Percentiles rank a stretch among this genome's conserved stretches.
Evolutionary conservation across 2,888 invertebrate species (phyloP).

Genomic region (Leptinotarsa rubiginosa): DNA sequence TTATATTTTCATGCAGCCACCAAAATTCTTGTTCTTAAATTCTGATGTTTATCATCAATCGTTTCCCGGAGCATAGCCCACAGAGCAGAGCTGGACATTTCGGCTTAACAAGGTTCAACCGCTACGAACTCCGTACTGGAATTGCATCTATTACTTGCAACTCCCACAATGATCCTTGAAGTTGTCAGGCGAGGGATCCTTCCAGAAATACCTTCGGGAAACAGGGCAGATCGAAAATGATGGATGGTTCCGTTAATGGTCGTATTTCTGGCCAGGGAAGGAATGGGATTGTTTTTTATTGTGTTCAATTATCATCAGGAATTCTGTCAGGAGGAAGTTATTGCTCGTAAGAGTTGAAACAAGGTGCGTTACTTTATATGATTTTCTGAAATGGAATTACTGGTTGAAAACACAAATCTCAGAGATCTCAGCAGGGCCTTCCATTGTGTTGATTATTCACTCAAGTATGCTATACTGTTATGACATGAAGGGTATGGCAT

Average conservation of each 20-base stretch:
- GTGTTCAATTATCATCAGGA: too few species aligned
- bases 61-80: conserved; percentile 8
- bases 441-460: too few species aligned
- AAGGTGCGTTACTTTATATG: too few species aligned
- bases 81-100: conserved; percentile 28
- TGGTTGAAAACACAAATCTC: too few species aligned
- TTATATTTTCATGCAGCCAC: too few species aligned
- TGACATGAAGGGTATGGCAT: too few species aligned
- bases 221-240: not conserved
- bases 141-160: conserved; percentile 49
- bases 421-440: too few species aligned
- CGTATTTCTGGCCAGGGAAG: not conserved
- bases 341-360: too few species aligned
- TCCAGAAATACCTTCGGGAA: conserved; percentile 1
- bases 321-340: too few species aligned
- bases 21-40: too few species aligned
- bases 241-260: not conserved
- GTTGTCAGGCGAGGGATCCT: conserved; percentile 10
- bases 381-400: too few species aligned
- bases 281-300: not conserved
- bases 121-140: conserved; percentile 45
- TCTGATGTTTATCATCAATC: not conserved
- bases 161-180: conserved; percentile 36
- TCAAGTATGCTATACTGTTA: too few species aligned
- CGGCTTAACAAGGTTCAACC: conserved; percentile 46